Evolutionary conservation across 53 echinoderm and acorn worm species (phyloP).

Genomic region (Mesocentrotus franciscanus): DNA sequence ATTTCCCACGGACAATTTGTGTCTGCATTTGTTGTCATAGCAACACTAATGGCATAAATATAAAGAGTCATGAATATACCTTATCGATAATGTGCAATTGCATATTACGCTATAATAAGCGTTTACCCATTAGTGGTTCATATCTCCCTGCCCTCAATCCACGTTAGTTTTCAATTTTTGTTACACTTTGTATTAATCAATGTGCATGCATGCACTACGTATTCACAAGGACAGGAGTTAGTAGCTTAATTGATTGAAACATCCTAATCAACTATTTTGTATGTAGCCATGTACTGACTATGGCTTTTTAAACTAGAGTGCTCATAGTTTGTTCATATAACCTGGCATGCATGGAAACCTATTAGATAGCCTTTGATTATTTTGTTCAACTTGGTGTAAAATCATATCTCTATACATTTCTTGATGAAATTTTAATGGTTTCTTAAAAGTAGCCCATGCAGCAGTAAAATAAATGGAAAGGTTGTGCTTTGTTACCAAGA

Average conservation of each 20-base stretch:
- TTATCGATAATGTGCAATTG: neutral
- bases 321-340: neutral
- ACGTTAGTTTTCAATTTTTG: neutral
- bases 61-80: neutral
- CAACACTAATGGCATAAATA: conserved; percentile 30
- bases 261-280: neutral
- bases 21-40: conserved; percentile 20
- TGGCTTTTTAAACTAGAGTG: neutral
- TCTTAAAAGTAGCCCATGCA: too few species aligned
- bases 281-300: neutral
- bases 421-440: too few species aligned
- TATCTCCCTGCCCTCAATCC: neutral
- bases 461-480: too few species aligned
- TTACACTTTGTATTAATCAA: neutral
- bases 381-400: too few species aligned
- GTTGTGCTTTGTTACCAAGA: too few species aligned
- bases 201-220: neutral
- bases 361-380: too few species aligned
- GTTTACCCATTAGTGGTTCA: neutral
- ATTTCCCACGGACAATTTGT: neutral
- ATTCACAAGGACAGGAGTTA: neutral
- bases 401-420: too few species aligned
- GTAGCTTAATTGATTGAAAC: neutral
- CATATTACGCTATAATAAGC: neutral
- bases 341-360: neutral